Evolutionary conservation across 1,140 invertebrate genomes (phyloP).

Genomic region (Hyles euphorbiae): DNA sequence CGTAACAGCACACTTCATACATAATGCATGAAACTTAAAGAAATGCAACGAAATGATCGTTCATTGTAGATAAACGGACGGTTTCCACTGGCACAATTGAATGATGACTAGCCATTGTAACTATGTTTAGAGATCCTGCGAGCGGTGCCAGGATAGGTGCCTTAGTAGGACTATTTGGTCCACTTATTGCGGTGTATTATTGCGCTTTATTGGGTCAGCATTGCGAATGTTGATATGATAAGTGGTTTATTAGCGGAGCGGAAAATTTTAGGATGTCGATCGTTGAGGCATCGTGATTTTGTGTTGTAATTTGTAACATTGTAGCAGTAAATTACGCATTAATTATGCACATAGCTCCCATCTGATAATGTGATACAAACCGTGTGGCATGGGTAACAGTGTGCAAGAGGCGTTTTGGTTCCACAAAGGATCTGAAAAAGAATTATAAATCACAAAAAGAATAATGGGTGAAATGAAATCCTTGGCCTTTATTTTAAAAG

Average conservation of each 20-base stretch:
- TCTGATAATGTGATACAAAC: no score
- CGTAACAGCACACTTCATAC: constrained; percentile 30
- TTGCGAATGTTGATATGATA: constrained; percentile 37
- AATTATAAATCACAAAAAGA: no score
- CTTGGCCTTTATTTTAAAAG: no score
- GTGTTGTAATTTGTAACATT: no score
- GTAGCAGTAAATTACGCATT: no score
- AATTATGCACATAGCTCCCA: no score
- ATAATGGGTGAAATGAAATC: no score
- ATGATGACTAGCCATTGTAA: constrained; percentile 68
- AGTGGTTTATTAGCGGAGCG: constrained; percentile 10
- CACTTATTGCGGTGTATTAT: constrained; percentile 57
- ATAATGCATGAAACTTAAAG: constrained; percentile 72
- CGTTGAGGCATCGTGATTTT: no score
- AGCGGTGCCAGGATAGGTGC: constrained; percentile 59
- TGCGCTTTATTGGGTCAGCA: constrained; percentile 57
- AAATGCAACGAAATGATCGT: constrained; percentile 65
- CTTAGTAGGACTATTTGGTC: constrained; percentile 42
- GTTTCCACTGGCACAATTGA: constrained; percentile 68
- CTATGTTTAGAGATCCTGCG: constrained; percentile 73
- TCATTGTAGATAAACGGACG: constrained; percentile 65
- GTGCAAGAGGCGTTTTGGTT: no score
- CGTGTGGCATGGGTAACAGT: no score
- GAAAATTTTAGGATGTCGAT: constrained; percentile 3
- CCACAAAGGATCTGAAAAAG: no score